Conservation (phyloP, 2,113 vertebrate species). For the Bostrychus sinensis region DNA sequence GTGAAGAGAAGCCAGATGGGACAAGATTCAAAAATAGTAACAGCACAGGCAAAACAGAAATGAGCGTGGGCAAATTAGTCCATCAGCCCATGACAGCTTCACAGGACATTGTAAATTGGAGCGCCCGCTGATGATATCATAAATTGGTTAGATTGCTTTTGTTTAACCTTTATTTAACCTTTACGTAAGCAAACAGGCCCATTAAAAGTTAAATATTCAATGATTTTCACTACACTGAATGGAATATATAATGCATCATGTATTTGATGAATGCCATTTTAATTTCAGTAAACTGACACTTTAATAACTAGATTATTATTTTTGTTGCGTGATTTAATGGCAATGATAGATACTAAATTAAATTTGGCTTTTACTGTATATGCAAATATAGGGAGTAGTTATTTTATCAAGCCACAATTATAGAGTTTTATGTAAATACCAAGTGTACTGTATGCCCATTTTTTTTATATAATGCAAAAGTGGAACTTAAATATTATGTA, state of each 20-base stretch:
- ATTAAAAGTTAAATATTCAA: constrained; percentile 43
- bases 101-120: constrained; percentile 50
- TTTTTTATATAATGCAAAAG: too few species aligned
- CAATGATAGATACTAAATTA: background rate
- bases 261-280: background rate
- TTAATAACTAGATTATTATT: background rate
- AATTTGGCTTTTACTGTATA: background rate
- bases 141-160: constrained; percentile 59
- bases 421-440: too few species aligned
- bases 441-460: too few species aligned
- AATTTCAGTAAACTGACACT: constrained; percentile 1
- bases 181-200: constrained; percentile 33
- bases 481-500: too few species aligned
- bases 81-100: constrained; percentile 64
- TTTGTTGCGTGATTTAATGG: background rate
- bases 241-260: background rate
- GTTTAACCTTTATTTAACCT: constrained; percentile 64
- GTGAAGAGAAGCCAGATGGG: constrained; percentile 74
- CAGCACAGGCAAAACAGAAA: constrained; percentile 25
- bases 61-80: constrained; percentile 63
- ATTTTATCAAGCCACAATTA: too few species aligned
- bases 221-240: constrained; percentile 9
- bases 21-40: constrained; percentile 76
- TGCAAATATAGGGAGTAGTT: background rate
- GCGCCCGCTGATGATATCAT: constrained; percentile 31